phyloP scores from a whole-genome alignment of 2,888 invertebrate species.

The Molanna angustata region DNA sequence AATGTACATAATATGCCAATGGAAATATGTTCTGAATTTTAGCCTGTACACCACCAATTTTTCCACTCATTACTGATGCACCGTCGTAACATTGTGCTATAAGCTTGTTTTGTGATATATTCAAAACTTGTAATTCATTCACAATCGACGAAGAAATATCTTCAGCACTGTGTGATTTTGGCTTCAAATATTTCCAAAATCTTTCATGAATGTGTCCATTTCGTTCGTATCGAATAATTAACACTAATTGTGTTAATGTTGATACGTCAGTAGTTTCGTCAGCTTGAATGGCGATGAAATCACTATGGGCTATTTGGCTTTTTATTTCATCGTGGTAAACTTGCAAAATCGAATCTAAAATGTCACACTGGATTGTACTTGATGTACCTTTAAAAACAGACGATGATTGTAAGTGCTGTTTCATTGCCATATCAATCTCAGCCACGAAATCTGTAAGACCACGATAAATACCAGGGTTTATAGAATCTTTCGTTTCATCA shows the following conservation, averaged over 20 bases:
- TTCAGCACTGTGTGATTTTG: slow-evolving; percentile 29
- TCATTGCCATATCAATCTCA: slow-evolving; percentile 34
- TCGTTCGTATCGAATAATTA: slow-evolving; percentile 35
- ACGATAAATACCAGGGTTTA: slow-evolving; percentile 35
- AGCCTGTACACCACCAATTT: slow-evolving; percentile 34
- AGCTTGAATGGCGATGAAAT: slow-evolving; percentile 35
- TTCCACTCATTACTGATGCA: slow-evolving; percentile 35
- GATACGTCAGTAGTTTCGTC: slow-evolving; percentile 37
- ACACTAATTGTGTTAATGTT: slow-evolving; percentile 33
- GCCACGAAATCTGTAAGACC: slow-evolving; percentile 36
- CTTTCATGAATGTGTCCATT: slow-evolving; percentile 34
- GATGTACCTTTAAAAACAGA: slow-evolving; percentile 37
- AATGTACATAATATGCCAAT: slow-evolving; percentile 33
- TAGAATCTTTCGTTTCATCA: slow-evolving; percentile 34
- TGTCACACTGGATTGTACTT: slow-evolving; percentile 37
- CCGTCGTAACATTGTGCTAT: slow-evolving; percentile 37
- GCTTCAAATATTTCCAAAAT: slow-evolving; percentile 36
- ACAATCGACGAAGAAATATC: slow-evolving; percentile 24
- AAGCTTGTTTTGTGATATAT: slow-evolving; percentile 31
- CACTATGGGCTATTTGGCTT: slow-evolving; percentile 34
- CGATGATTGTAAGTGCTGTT: slow-evolving; percentile 34
- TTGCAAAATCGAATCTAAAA: slow-evolving; percentile 37
- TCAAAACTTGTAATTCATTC: slow-evolving; percentile 2
- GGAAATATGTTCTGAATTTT: slow-evolving; percentile 29
- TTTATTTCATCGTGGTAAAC: slow-evolving; percentile 35